Evolutionary conservation across 2,888 invertebrate genomes (phyloP), one percentile per base, ranked within the genome.

Genomic region (Oligia latruncula): DNA sequence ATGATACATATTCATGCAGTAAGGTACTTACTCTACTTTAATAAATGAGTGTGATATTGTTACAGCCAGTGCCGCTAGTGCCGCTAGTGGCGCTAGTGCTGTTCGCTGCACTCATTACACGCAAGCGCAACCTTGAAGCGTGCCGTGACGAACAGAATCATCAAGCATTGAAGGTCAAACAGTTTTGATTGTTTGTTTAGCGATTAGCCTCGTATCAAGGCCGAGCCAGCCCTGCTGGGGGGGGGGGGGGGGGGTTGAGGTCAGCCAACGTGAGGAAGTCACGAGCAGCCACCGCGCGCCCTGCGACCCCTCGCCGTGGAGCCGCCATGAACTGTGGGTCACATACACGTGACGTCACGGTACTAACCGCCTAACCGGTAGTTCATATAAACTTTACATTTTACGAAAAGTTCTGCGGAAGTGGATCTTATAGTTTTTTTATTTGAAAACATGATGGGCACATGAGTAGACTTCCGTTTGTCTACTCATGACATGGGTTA

Each of bases 111-210:
- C 23, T 49, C 64, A 62, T 71, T 84, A 40, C 6, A 60, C 15
- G 58, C 23, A 49, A 70, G 60, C 64, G 79, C 62, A 66, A 70
- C 29, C 68, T 60, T 49, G 40, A 43, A 75, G 76, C 52, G 77
- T 78, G 74, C 71, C 80, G 66, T 84, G 72, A 79, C 87, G 29
- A 66, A 78, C 17, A 58, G 74, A 58, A 83, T 75, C 80, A 83
- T 75, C 72, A 74, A 84, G 67, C 68, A 62, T 66, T 74, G 62
- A 80, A 83, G 72, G 80, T 60, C 60, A 75, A 72, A 55, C 17
- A 60, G 13, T 72, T 49, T 71, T 71, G 64, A 70, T 87, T 87
- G 52, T 79, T 84, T 87, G 72, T 79, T 76, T 62, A 58, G 55
- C 52, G 71, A 80, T 71, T 67, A 77, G 67, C 83, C 67, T 84